Conservation (phyloP, 2,797 vertebrate species). For the Poecilia velifera region DNA sequence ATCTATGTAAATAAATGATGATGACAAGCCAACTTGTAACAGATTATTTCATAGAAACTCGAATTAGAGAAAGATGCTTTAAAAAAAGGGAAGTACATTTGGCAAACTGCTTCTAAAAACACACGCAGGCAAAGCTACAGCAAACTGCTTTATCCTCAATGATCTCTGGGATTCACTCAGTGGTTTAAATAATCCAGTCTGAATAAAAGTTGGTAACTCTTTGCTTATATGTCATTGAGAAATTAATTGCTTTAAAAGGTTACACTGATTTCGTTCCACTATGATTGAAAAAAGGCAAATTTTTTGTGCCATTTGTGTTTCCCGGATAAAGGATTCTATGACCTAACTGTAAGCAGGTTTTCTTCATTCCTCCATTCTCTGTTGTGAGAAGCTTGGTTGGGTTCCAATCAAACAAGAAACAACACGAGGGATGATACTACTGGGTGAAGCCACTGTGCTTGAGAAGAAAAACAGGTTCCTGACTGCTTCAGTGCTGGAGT, state of each 20-base stretch:
- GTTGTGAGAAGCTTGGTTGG: not conserved
- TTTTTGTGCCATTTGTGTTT: not conserved
- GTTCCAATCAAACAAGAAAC: not conserved
- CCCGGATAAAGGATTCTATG: not conserved
- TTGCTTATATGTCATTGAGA: not conserved
- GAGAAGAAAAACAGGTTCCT: not conserved
- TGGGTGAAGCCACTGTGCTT: not conserved
- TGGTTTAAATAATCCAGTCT: not conserved
- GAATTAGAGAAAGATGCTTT: not conserved
- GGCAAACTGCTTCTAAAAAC: too few species aligned
- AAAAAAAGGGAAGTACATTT: too few species aligned
- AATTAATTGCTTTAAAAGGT: not conserved
- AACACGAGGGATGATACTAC: not conserved
- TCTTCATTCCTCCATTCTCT: not conserved
- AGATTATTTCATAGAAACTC: not conserved
- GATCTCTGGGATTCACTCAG: not conserved
- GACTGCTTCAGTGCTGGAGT: not conserved
- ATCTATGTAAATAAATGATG: not conserved
- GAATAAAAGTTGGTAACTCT: not conserved
- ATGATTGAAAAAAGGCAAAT: not conserved
- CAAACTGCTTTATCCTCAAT: too few species aligned
- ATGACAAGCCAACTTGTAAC: not conserved
- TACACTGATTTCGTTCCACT: not conserved
- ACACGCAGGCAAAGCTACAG: too few species aligned
- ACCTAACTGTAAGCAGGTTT: not conserved